These are phyloP conservation scores for Diadumene lineata DNA, from an alignment of 92 coral and sea anemone species.

Conservation along the genomic window DNA sequence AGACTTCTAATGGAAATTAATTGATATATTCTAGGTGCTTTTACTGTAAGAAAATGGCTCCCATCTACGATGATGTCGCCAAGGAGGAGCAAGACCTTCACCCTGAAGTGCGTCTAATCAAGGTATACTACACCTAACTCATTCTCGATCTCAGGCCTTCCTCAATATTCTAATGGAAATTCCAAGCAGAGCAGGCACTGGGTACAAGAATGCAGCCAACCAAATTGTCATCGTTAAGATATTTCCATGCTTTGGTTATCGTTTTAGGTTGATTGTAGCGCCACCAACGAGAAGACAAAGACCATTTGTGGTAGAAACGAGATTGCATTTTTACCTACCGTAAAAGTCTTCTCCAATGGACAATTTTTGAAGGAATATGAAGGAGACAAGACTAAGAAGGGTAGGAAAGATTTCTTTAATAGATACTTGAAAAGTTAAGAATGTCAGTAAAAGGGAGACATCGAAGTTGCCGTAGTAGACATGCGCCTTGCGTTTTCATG, in stretches of 20 bases:
- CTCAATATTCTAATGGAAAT: too few relatives aligned
- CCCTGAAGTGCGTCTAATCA: conserved; percentile 24
- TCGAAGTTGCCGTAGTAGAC: too few relatives aligned
- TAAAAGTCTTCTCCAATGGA: conserved; percentile 27
- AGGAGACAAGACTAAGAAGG: conserved; percentile 24
- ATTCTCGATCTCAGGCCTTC: too few relatives aligned
- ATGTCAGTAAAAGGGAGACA: too few relatives aligned
- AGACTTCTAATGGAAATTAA: too few relatives aligned
- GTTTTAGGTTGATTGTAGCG: conserved; percentile 37
- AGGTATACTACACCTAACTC: too few relatives aligned
- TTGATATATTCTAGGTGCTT: conserved; percentile 41
- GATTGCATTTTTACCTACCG: conserved; percentile 30
- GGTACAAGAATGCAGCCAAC: background rate
- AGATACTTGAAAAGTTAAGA: too few relatives aligned
- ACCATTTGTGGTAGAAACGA: conserved; percentile 24
- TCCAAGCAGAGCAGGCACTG: too few relatives aligned
- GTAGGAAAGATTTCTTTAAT: too few relatives aligned
- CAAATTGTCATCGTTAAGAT: too few relatives aligned
- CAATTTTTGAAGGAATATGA: conserved; percentile 35
- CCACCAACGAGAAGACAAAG: conserved; percentile 20
- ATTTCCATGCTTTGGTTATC: background rate
- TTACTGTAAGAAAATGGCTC: conserved; percentile 45
- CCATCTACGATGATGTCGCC: conserved; percentile 25
- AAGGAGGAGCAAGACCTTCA: background rate
- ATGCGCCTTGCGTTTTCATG: too few relatives aligned